phyloP scores from a whole-genome alignment of 2,888 invertebrate genomes.

The Lysandra bellargus region DNA sequence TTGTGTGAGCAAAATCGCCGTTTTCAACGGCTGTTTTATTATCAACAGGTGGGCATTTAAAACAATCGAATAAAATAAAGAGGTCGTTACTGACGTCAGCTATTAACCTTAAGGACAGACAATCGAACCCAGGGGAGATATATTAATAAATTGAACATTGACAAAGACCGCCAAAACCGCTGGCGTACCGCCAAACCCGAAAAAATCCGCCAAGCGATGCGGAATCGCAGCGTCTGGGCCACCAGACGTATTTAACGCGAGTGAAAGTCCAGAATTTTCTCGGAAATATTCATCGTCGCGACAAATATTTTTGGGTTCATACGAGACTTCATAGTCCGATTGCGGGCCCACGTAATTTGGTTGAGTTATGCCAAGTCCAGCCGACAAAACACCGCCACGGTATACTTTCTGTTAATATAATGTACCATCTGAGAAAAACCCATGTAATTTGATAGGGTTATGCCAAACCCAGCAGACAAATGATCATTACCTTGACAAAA shows the following conservation, averaged over 20 bases:
- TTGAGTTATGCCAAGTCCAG: no score
- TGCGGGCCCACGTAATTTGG: no score
- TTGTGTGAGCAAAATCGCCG: background rate
- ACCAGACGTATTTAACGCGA: background rate
- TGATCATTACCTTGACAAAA: no score
- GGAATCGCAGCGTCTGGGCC: slow-evolving; percentile 48
- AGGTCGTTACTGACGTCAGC: slow-evolving; percentile 41
- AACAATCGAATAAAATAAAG: slow-evolving; percentile 31
- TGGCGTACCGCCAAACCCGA: slow-evolving; percentile 66
- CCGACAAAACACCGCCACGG: no score
- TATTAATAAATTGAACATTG: slow-evolving; percentile 80
- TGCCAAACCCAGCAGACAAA: no score
- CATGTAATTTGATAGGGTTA: no score
- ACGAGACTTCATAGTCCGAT: no score
- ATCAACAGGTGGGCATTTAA: slow-evolving; percentile 27
- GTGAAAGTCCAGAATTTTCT: slow-evolving; percentile 16
- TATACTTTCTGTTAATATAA: no score
- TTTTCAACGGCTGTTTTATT: slow-evolving; percentile 16
- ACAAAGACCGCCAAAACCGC: slow-evolving; percentile 79
- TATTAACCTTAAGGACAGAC: slow-evolving; percentile 46
- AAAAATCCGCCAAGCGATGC: slow-evolving; percentile 55
- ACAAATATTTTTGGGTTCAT: background rate
- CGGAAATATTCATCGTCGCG: background rate
- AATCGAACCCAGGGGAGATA: slow-evolving; percentile 56
- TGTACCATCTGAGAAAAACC: no score